Evolutionary conservation across 1,140 invertebrate genomes (phyloP), one percentile per base, ranked within the genome.

Genomic region (Drosophila murphyi): DNA sequence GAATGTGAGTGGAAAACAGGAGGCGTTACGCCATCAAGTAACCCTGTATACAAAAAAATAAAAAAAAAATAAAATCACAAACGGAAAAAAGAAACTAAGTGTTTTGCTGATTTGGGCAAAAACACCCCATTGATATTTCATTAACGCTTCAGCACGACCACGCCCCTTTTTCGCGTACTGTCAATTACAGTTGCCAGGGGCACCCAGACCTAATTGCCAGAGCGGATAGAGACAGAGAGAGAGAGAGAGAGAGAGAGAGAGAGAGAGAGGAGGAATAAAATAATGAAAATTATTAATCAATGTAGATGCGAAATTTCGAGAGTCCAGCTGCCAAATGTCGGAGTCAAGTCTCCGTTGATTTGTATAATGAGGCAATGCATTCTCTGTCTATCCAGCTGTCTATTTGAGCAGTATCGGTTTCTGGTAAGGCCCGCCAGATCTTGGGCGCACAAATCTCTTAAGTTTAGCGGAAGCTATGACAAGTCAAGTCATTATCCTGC

Each of bases 401-500:
- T 72, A 43, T 73, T 50, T 32, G 37, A 31, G 31, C 56, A 67
- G 69, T 54, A 54, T 71, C 50, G 43, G 28, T 47, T 5, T 47
- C 31, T 43, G 37, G 45, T 47, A 20, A 20, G 20, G 20, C 20
- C 20, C 20, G 34, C 56, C 31, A 54, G 37, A 78, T 65, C 56
- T 67, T 50, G 4, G 10, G 39, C 48, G 43, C 55, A 60, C 41
- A 88, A 89, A 88, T 89, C 85, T 82, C 70, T 73, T 73, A 75
- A 88, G 83, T 81, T 78, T 78, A 70, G 71, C 86, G 86, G 85
- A 88, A 89, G 80, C 86, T 72, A 78, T 85, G 85, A 89, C 85
- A 88, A 89, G 85, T 90, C 85, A 89, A 88, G 85, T 88, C 85
- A 85, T 88, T 88, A 87, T 87, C 75, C 71, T 73, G 62, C 47